Evolutionary conservation across 2,113 vertebrate species (phyloP), one percentile per base, ranked within the genome.

Genomic region (Gnathonemus longibarbis): DNA sequence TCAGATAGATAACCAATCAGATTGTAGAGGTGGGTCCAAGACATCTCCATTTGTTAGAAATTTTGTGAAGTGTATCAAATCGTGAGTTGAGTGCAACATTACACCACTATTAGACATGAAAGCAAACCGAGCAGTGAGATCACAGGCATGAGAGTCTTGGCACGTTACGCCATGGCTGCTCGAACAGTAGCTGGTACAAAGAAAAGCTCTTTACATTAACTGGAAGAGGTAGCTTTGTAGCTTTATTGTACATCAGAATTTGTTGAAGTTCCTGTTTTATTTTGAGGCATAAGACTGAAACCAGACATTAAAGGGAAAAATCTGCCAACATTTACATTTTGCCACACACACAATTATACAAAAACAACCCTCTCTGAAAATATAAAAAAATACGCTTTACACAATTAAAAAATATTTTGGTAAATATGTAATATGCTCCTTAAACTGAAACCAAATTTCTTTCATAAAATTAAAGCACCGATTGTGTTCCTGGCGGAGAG

Each of bases 401-500:
- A 87, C 46, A 17, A 87, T 48, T 87, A 53, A 35, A 87, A 87
- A 87, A 35, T 35, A 53, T 87, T 53, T 19, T 35, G 35, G 27
- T 15, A 87, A 87, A 87, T 53, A 87, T 87, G 27, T 87, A 27
- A 56, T n/a, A 87, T 53, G 50, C n/a, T 19, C 85, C 85, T 27
- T 17, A 87, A 52, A 53, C 50, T 35, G 6, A 52, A 53, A 87
- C 50, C 15, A 35, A 53, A 35, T 87, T 87, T n/a, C 8, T 39
- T 31, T 56, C 84, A 27, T n/a, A 52, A 87, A 87, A 87, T 45
- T 45, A 87, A 87, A 87, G 85, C 85, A 87, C 85, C 85, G 3
- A 39, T 53, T 87, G 13, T 48, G 83, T n/a, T 45, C 83, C 46
- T 21, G 9, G 45, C 0, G 10, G 9, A 24, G 27, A 56, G 50